Evolutionary conservation across 1,140 invertebrate genomes (phyloP).

Genomic region (Holotrichia oblita): DNA sequence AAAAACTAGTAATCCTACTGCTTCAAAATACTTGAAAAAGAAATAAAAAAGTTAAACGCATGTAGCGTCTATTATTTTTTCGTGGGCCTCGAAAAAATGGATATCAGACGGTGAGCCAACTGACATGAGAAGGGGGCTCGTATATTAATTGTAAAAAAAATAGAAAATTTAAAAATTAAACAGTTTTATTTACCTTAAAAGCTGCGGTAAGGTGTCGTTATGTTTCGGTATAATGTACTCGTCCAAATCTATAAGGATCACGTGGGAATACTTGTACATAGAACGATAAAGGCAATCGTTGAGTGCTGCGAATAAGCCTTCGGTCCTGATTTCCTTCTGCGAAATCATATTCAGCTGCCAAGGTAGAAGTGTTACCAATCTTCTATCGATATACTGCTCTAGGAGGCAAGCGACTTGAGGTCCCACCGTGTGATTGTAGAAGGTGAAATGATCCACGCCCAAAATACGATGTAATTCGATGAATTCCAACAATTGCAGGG

Average conservation of each 20-base stretch:
- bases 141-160: too few relatives aligned
- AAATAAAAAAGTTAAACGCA: too few relatives aligned
- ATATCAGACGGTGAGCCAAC: too few relatives aligned
- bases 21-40: too few relatives aligned
- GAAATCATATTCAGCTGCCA: conserved; percentile 92
- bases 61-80: too few relatives aligned
- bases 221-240: conserved; percentile 88
- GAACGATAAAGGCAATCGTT: conserved; percentile 94
- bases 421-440: conserved; percentile 93
- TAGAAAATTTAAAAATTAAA: too few relatives aligned
- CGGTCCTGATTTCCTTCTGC: conserved; percentile 91
- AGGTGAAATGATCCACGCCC: conserved; percentile 88
- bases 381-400: conserved; percentile 60
- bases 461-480: conserved; percentile 88
- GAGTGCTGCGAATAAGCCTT: conserved; percentile 89
- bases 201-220: conserved; percentile 73
- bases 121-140: too few relatives aligned
- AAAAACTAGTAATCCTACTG: too few relatives aligned
- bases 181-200: conserved; percentile 71
- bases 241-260: conserved; percentile 89
- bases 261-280: conserved; percentile 82
- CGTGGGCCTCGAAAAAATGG: too few relatives aligned
- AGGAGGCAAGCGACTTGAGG: conserved; percentile 80
- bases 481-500: conserved; percentile 88
- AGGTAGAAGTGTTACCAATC: conserved; percentile 81